Evolutionary conservation across 2,888 invertebrate genomes (phyloP).

Genomic region (Drosophila subsilvestris): DNA sequence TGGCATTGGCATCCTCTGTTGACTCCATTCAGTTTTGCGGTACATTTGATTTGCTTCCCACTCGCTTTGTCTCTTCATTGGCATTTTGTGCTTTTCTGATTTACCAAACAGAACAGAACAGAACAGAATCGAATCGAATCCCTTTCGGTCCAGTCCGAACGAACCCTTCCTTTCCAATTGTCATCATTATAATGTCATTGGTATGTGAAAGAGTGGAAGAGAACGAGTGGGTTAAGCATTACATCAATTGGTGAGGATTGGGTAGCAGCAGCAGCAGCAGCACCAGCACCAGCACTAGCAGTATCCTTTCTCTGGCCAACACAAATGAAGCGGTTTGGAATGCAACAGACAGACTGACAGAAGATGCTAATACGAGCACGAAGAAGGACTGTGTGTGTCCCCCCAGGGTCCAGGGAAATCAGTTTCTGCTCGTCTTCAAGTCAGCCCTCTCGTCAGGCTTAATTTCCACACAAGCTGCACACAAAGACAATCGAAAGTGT

Average conservation of each 20-base stretch:
- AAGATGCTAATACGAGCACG: slow-evolving; percentile 6
- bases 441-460: slow-evolving; percentile 65
- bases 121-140: slow-evolving; percentile 53
- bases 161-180: slow-evolving; percentile 52
- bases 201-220: slow-evolving; percentile 35
- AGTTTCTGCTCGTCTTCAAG: slow-evolving; percentile 19
- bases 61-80: slow-evolving; percentile 52
- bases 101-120: slow-evolving; percentile 33
- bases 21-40: slow-evolving; percentile 78
- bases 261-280: not conserved
- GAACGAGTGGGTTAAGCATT: slow-evolving; percentile 21
- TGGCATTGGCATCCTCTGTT: slow-evolving; percentile 42
- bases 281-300: not conserved
- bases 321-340: slow-evolving; percentile 47
- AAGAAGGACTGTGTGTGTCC: not conserved
- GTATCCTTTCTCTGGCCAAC: slow-evolving; percentile 40
- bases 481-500: slow-evolving; percentile 82
- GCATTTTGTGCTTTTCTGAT: slow-evolving; percentile 44
- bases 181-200: slow-evolving; percentile 71
- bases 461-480: slow-evolving; percentile 76
- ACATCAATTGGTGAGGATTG: slow-evolving; percentile 40
- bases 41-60: slow-evolving; percentile 72
- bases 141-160: slow-evolving; percentile 4
- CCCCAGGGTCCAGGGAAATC: slow-evolving; percentile 12
- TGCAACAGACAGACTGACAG: slow-evolving; percentile 1